Base-by-base conservation (phyloP, 2,888 invertebrate genomes). In the Elegia similella region DNA sequence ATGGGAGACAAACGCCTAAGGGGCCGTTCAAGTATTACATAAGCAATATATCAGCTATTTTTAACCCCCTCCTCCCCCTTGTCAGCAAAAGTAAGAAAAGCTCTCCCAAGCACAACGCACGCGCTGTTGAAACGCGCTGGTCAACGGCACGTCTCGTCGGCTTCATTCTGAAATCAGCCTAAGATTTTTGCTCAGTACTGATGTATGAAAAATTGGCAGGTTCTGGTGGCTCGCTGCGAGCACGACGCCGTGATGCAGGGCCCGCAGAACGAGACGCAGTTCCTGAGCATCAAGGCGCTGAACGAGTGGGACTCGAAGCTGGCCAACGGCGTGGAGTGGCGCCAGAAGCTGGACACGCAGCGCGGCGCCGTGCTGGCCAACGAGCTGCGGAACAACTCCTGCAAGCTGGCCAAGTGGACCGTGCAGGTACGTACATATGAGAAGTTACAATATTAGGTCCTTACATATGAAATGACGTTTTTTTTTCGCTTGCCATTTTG, bases 331-430 rank as follows among this genome's bases (percentile, higher is more conserved):
- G 98, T 99, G 3, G 99, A 99, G 77, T 99, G 99, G 99, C 94
- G 99, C 55, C 97, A 98, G 79, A 99, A 99, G 74, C 91, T 99
- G 62, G 99, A 99, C 89, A 97, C 96, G 0, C 99, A 99, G 88
- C 95, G 99, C 57, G 99, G 99, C 61, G 99, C 99, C 7, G 99
- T 99, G 7, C 92, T 99, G 55, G 99, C 99, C 15, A 99, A 99
- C 75, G 99, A 99, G 85, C 91, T 99, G 65, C 95, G 99, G 69
- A 99, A 99, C 86, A 99, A 99, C 92, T 98, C 98, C n/a, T 99
- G 98, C 93, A 99, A 99, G 88, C 93, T 99, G 61, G 99, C 99
- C 63, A 99, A 99, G 82, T 99, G 99, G 99, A 99, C 99, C 0
- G 97, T 98, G 0, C 97, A 96, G 88, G 96, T 23, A 0, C 10